Base-by-base conservation (phyloP, 2,888 invertebrate species). In the Mimachlamys varia region DNA sequence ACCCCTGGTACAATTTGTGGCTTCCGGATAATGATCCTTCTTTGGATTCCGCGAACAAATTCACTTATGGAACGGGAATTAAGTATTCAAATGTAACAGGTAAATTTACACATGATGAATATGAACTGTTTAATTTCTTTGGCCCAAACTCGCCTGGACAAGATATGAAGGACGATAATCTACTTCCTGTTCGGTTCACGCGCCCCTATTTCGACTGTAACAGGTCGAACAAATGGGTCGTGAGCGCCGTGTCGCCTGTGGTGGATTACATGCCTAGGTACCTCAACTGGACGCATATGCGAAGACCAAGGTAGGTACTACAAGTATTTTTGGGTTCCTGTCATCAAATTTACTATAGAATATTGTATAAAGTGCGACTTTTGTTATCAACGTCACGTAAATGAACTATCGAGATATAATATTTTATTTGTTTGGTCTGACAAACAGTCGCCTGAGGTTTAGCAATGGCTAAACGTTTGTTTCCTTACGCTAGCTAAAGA, bases 191-290 rank as follows among this genome's bases (percentile, higher is more conserved):
- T 0, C 98, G 98, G 96, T 99, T 98, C 98, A 99, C 99, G 0
- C 97, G 98, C 91, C 99, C 99, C 0, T 99, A 99, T 96, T 99
- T 98, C 96, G 99, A 99, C 97, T 99, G 99, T 96, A 98, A 98
- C 13, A 97, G 99, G 93, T 98, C 99, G 0, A 99, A 99, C 97
- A 98, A 99, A 96, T 99, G 99, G 99, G 97, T 99, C 50, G 98
- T 99, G 15, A 98, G 98, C 44, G 99, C 99, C 0, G 98, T 99
- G 4, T 98, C 98, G 27, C 99, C 99, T 0, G 98, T 99, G 87
- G 98, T 98, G 7, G 99, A 99, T 96, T 98, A 99, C 93, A 99
- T 98, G 97, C 99, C 99, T 0, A 92, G 96, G 92, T 96, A 96
- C 90, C 94, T 94, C 87, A 94, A 95, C 88, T 96, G 92, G 93